Percentiles rank a stretch among this genome's conserved stretches.
Evolutionary conservation across 2,888 invertebrate species (phyloP).

Genomic region (Corbicula japonica): DNA sequence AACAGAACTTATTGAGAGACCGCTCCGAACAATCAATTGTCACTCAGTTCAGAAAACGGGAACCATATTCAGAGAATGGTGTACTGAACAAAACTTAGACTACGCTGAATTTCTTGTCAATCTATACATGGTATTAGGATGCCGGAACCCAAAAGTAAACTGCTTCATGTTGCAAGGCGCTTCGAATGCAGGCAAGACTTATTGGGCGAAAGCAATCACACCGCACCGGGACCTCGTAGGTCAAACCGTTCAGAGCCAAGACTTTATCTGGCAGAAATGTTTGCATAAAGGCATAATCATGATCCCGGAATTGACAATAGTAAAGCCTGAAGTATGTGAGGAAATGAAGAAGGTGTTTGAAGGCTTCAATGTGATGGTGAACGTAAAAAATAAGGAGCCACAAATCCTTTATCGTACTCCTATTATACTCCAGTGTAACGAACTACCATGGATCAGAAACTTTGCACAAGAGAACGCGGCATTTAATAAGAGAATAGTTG

Average conservation of each 20-base stretch:
- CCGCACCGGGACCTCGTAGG: neutral
- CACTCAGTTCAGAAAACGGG: neutral
- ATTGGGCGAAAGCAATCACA: neutral
- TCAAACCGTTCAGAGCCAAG: neutral
- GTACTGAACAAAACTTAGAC: neutral
- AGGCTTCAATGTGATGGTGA: neutral
- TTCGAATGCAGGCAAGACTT: conserved; percentile 2
- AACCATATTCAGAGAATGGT: neutral
- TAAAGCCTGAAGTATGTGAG: neutral
- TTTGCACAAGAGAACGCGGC: neutral
- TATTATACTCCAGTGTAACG: neutral
- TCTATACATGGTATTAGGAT: neutral
- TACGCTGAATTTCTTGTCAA: neutral
- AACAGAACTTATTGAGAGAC: neutral
- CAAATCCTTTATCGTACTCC: neutral
- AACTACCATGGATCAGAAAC: neutral
- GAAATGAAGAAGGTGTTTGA: conserved; percentile 9
- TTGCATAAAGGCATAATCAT: neutral
- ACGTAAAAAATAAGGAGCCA: neutral
- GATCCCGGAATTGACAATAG: neutral
- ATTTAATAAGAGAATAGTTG: neutral
- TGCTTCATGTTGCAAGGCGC: neutral
- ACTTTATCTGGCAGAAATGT: neutral
- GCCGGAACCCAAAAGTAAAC: neutral
- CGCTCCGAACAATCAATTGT: neutral